Conservation (phyloP, 1,140 invertebrate genomes). For the Drosophila bipectinata region DNA sequence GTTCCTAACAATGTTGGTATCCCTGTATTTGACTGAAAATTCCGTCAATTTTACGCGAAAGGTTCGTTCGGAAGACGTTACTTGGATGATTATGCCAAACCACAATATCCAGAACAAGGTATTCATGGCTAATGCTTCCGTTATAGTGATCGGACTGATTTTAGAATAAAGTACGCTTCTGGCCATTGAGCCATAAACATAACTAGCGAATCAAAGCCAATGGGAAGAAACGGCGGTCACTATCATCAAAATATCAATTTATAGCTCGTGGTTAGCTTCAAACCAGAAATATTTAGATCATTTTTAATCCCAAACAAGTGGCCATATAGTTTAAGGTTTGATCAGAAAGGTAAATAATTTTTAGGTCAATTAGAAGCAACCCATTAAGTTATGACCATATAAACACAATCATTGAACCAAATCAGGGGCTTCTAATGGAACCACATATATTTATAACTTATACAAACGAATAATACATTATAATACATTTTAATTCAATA, state of each 20-base stretch:
- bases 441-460: too few species aligned
- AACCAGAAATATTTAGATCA: too few species aligned
- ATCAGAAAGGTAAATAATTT: too few species aligned
- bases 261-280: neutral
- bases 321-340: too few species aligned
- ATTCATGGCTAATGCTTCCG: slow-evolving; percentile 11
- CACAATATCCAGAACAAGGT: slow-evolving; percentile 13
- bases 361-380: neutral
- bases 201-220: neutral
- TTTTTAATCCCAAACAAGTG: too few species aligned
- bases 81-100: neutral
- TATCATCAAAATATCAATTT: neutral
- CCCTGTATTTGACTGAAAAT: slow-evolving; percentile 18
- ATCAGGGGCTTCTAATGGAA: too few species aligned
- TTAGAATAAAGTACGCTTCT: neutral
- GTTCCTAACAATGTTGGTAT: slow-evolving; percentile 10
- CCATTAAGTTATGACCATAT: neutral
- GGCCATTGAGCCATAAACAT: neutral
- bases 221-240: neutral
- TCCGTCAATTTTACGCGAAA: slow-evolving; percentile 43
- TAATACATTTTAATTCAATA: neutral
- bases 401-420: neutral
- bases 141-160: slow-evolving; percentile 7
- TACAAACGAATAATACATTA: too few species aligned
- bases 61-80: slow-evolving; percentile 11